Conservation (phyloP, 2,797 vertebrate species). For the Chromis chromis region DNA sequence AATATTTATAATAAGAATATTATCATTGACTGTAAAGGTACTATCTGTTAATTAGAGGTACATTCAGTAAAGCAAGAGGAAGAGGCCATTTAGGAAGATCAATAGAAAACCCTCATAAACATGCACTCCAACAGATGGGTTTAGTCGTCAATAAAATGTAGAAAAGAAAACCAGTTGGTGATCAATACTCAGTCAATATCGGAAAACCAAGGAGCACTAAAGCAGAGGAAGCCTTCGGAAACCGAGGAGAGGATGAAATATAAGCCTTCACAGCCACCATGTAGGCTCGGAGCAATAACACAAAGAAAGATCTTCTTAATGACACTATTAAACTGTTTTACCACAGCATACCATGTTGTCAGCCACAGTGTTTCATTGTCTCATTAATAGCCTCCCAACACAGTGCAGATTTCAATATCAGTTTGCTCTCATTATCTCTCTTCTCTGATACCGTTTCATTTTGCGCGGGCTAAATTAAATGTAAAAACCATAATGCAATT, state of each 20-base stretch:
- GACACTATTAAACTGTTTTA: slow-evolving; percentile 72
- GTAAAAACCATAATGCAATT: slow-evolving; percentile 82
- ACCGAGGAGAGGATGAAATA: slow-evolving; percentile 18
- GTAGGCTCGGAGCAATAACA: slow-evolving; percentile 50
- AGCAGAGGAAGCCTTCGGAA: slow-evolving; percentile 14
- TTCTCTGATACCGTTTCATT: slow-evolving; percentile 82
- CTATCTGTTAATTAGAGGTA: slow-evolving; percentile 25
- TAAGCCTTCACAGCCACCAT: slow-evolving; percentile 52
- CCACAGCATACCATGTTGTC: slow-evolving; percentile 68
- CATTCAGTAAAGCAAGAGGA: slow-evolving; percentile 32
- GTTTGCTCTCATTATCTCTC: slow-evolving; percentile 81
- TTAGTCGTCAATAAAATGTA: slow-evolving; percentile 53
- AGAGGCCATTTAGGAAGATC: slow-evolving; percentile 55
- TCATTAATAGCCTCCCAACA: slow-evolving; percentile 82
- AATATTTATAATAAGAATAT: slow-evolving; percentile 57
- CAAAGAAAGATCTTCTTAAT: slow-evolving; percentile 63
- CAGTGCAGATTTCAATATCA: slow-evolving; percentile 75
- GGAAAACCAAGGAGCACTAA: slow-evolving; percentile 24
- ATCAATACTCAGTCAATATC: slow-evolving; percentile 70
- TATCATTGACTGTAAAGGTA: slow-evolving; percentile 37
- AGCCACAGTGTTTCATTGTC: slow-evolving; percentile 67
- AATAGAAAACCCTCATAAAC: slow-evolving; percentile 66
- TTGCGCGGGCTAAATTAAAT: slow-evolving; percentile 80
- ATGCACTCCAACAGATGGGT: slow-evolving; percentile 67
- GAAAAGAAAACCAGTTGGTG: slow-evolving; percentile 55